A percentile compares a stretch with the other conserved stretches of the same genome.
Conservation (phyloP, 2,888 invertebrate genomes). For the Acrobasis repandana region DNA sequence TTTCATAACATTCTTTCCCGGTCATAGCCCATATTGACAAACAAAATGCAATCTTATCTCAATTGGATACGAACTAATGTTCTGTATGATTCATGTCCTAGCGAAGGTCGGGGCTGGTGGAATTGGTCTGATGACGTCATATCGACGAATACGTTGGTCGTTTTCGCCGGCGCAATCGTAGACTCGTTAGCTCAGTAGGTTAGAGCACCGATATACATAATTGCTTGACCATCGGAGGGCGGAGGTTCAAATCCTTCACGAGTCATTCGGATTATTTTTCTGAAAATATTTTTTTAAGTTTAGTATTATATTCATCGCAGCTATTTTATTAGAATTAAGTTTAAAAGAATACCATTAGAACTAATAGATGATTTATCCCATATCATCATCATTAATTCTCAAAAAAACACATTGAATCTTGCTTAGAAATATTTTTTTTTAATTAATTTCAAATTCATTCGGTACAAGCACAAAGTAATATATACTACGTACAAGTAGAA, state of each 20-base stretch:
- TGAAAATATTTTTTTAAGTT: background rate
- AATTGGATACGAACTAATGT: background rate
- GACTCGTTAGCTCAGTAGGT: constrained; percentile 36
- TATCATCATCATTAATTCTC: too few relatives aligned
- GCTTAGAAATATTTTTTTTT: too few relatives aligned
- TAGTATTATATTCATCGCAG: too few relatives aligned
- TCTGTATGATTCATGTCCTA: constrained; percentile 5
- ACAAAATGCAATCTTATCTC: constrained; percentile 10
- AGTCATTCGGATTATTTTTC: constrained; percentile 21
- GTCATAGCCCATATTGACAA: constrained; percentile 9
- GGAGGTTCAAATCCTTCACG: constrained; percentile 35
- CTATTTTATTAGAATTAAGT: too few relatives aligned
- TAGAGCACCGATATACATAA: constrained; percentile 30
- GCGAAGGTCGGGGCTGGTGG: background rate
- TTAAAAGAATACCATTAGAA: too few relatives aligned
- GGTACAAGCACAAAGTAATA: too few relatives aligned
- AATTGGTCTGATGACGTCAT: constrained; percentile 13
- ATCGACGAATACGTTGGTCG: background rate
- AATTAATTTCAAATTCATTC: too few relatives aligned
- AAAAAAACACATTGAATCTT: too few relatives aligned
- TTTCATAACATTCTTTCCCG: constrained; percentile 17
- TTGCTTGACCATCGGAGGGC: constrained; percentile 28
- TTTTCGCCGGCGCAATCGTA: background rate
- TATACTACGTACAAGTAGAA: too few relatives aligned
- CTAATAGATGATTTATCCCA: too few relatives aligned